Evolutionary conservation across 2,797 vertebrate genomes (phyloP), one percentile per base, ranked within the genome.

Genomic region (Vultur gryphus): DNA sequence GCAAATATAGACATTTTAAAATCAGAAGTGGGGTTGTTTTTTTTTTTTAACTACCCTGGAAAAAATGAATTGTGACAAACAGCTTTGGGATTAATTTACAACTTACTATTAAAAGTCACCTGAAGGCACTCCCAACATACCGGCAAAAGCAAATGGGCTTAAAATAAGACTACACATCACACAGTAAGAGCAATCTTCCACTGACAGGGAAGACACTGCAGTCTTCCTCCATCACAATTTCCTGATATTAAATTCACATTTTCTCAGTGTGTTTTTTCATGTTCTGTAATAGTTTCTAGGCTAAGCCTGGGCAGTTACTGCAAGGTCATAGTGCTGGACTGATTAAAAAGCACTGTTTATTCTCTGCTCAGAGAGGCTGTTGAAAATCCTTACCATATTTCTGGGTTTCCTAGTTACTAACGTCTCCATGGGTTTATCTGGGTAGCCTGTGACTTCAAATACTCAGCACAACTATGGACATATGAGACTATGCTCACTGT

Each of bases 401-500:
- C 49, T 52, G 54, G 7, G 49, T 64, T 73, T 90, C 39, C 41
- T 41, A 44, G 54, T 76, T 43, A 71, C 61, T 62, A 62, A 25
- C 57, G 83, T 84, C 16, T 70, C 35, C 15, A 3, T 3, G 28
- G 37, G 33, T 61, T 86, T 43, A 59, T 43, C 65, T 20, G 37
- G 14, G n/a, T 41, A 37, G 64, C 58, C 77, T 9, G 29, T 28
- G 44, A 52, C 39, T 90, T 52, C 71, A 69, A 28, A n/a, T 10
- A 35, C 31, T 57, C 35, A 39, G 71, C 33, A 23, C 15, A 65
- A 8, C 65, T 26, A 46, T 0, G 1, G 48, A 24, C 51, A 35
- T 1, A 28, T 0, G 4, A 64, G 16, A 54, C 33, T 37, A 21
- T 1, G 24, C 31, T 78, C 26, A 4, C n/a, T 41, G 0, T 6